Percentiles rank a stretch among this genome's conserved stretches.
Conservation (phyloP, 2,113 vertebrate species). For the Saccopteryx leptura region DNA sequence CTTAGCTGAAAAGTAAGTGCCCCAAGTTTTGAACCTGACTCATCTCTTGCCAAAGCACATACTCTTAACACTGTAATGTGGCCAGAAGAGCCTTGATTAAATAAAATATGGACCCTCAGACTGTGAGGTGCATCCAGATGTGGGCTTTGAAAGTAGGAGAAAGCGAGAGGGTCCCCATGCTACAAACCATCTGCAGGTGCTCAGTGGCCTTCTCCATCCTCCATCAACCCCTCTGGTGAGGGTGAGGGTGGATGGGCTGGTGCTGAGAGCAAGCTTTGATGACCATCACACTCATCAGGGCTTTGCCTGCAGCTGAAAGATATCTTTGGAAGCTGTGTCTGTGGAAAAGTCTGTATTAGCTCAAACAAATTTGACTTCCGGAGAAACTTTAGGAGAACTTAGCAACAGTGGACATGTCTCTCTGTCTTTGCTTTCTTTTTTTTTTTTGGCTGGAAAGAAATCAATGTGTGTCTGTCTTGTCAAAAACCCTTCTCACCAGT, state of each 20-base stretch:
- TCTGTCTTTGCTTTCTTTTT: neutral
- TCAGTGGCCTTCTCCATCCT: neutral
- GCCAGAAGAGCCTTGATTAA: neutral
- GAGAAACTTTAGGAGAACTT: constrained; percentile 19
- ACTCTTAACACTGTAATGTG: neutral
- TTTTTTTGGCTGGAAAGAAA: neutral
- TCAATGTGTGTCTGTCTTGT: neutral
- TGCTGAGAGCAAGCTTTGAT: neutral
- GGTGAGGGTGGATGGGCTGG: neutral
- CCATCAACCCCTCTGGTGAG: neutral
- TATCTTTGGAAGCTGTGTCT: constrained; percentile 36
- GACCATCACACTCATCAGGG: neutral
- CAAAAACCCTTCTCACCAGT: neutral
- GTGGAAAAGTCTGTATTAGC: neutral
- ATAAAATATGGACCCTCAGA: neutral
- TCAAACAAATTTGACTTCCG: constrained; percentile 12
- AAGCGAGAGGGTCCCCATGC: neutral
- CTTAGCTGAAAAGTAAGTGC: neutral
- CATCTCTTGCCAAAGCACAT: neutral
- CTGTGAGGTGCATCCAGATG: neutral
- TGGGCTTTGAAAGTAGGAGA: no score
- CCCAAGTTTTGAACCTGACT: neutral
- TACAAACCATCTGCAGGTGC: no score
- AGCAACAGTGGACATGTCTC: neutral
- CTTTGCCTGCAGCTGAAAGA: constrained; percentile 11